phyloP scores from a whole-genome alignment of 2,113 vertebrate genomes.

The Cinclus mexicanus region DNA sequence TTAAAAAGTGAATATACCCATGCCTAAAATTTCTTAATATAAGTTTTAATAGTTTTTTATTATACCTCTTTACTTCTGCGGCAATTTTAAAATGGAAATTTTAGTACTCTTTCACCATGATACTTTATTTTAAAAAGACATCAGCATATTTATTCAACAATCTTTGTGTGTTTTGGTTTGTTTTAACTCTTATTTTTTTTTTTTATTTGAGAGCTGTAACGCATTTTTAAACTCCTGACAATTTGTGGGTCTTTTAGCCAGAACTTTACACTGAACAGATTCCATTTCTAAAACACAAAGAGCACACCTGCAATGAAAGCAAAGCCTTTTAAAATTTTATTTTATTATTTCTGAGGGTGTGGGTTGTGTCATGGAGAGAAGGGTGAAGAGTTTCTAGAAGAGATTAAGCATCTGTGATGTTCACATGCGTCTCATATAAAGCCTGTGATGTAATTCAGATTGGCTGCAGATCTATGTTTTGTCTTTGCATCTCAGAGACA shows the following conservation, averaged over 20 bases:
- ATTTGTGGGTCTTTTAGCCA: slow-evolving; percentile 9
- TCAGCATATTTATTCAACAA: background rate
- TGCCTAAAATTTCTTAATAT: background rate
- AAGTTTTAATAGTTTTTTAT: background rate
- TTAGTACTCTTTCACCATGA: background rate
- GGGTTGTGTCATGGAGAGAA: slow-evolving; percentile 44
- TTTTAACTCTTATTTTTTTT: background rate
- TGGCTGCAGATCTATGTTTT: background rate
- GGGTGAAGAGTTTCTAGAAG: slow-evolving; percentile 40
- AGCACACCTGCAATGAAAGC: slow-evolving; percentile 28
- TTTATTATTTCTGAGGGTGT: slow-evolving; percentile 1
- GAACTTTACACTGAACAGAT: slow-evolving; percentile 13
- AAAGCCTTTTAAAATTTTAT: background rate
- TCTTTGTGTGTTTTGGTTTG: background rate
- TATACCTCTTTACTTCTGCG: background rate
- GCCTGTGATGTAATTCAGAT: slow-evolving; percentile 29
- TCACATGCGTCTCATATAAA: slow-evolving; percentile 40
- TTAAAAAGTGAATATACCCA: background rate
- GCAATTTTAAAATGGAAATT: background rate
- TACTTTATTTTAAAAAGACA: background rate
- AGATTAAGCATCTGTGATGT: slow-evolving; percentile 62
- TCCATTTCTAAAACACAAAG: slow-evolving; percentile 1
- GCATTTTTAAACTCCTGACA: slow-evolving; percentile 6
- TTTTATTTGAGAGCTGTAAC: slow-evolving; percentile 3
- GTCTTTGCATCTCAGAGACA: slow-evolving; percentile 13